These are phyloP conservation scores for Rhinichthys osculus DNA, from an alignment of 2,797 vertebrate genomes.

Conservation along the genomic window DNA sequence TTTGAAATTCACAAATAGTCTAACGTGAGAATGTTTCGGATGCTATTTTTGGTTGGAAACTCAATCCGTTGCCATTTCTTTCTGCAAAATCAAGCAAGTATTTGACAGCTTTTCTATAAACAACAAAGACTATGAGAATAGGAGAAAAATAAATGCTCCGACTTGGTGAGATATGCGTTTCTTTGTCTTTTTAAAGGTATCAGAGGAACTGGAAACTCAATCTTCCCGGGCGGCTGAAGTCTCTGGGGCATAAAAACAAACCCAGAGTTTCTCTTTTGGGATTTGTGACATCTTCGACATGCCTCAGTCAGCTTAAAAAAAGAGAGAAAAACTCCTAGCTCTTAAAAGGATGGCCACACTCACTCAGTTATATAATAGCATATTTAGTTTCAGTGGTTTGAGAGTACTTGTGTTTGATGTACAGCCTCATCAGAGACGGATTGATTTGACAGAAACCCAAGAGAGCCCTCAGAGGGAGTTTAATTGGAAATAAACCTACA, in stretches of 20 bases:
- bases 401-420: constrained; percentile 24
- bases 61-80: neutral
- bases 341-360: neutral
- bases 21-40: neutral
- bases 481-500: constrained; percentile 35
- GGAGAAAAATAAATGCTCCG: neutral
- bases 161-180: neutral
- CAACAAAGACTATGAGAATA: neutral
- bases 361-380: neutral
- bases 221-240: neutral
- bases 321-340: neutral
- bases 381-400: constrained; percentile 21
- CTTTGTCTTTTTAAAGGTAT: constrained; percentile 11
- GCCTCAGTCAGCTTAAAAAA: neutral
- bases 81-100: neutral
- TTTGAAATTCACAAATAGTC: constrained; percentile 30
- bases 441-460: constrained; percentile 18
- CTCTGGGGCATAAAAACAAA: constrained; percentile 15
- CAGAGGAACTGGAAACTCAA: neutral
- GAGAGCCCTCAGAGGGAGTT: constrained; percentile 27
- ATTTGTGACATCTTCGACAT: constrained; percentile 9
- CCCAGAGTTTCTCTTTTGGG: neutral
- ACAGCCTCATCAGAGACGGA: neutral
- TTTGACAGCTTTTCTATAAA: constrained; percentile 19
- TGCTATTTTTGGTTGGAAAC: constrained; percentile 23